These are phyloP conservation scores for Choloepus hoffmanni DNA, from an alignment of 2,113 vertebrate species.

Conservation along the genomic window DNA sequence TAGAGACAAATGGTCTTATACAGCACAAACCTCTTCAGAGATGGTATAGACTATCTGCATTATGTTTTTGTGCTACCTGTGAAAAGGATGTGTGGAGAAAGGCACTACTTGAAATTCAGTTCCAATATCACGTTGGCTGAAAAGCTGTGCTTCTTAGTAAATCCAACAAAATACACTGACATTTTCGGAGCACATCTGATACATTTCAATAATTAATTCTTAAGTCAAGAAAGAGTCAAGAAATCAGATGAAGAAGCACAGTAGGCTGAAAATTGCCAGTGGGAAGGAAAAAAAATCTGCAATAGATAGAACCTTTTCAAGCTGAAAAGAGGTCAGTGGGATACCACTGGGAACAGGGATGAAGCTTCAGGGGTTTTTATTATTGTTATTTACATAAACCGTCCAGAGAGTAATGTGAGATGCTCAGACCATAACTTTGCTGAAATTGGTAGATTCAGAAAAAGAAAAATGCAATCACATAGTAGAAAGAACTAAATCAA, in stretches of 20 bases:
- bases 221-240: slow-evolving; percentile 76
- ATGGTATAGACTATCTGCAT: slow-evolving; percentile 62
- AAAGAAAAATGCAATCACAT: slow-evolving; percentile 69
- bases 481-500: slow-evolving; percentile 61
- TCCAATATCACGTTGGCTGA: slow-evolving; percentile 57
- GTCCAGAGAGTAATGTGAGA: slow-evolving; percentile 50
- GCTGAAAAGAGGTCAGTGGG: slow-evolving; percentile 80
- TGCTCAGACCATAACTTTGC: slow-evolving; percentile 55
- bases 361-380: slow-evolving; percentile 65
- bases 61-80: slow-evolving; percentile 54
- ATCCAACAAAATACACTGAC: slow-evolving; percentile 65
- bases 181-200: slow-evolving; percentile 74
- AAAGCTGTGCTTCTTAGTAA: slow-evolving; percentile 74
- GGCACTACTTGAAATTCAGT: slow-evolving; percentile 73
- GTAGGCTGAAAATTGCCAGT: slow-evolving; percentile 76
- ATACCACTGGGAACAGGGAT: slow-evolving; percentile 74
- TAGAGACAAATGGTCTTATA: slow-evolving; percentile 65
- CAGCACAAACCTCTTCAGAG: slow-evolving; percentile 16
- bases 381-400: slow-evolving; percentile 82
- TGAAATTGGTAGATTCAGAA: slow-evolving; percentile 47
- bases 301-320: slow-evolving; percentile 73
- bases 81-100: slow-evolving; percentile 59
- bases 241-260: slow-evolving; percentile 77
- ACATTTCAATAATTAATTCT: slow-evolving; percentile 82
- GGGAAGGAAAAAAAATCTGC: slow-evolving; percentile 60